Evolutionary conservation across 1,140 invertebrate species (phyloP), one percentile per base, ranked within the genome.

Genomic region (Rhopalosiphum padi): DNA sequence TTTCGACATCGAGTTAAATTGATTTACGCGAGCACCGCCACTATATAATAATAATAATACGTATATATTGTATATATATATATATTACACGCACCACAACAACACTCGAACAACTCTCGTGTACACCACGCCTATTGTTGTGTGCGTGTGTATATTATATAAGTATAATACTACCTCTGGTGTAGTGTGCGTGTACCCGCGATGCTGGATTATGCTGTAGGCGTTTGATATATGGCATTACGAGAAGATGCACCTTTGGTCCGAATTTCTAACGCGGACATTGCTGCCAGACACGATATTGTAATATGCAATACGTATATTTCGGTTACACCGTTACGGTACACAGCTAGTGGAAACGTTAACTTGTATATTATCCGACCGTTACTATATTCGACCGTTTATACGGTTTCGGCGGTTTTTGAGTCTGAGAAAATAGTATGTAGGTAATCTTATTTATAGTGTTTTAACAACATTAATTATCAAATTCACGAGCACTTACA

Each of bases 1-100:
- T 77, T 91, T 91, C 43, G 90, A 91, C 53, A 91, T 91, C 60
- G 90, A 60, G 53, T 68, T 68, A 91, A 91, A 91, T 77, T 91
- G 90, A 91, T 77, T 91, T 91, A 89, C 88, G 88, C 35, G 35
- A 55, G 48, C 48, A 2, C 21, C 1, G n/a, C 88, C 0, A 35
- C 21, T 89, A 53, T 87, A 87, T 21, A 46, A 85, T 85, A 37
- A 41, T 41, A 85, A 41, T 41, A 41, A 41, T 41, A 41, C 1
- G 2, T 41, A 41, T 41, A 41, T 41, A 41, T 41, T 41, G 41
- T 25, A 43, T 30, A 83, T 83, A 83, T 85, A 25, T 37, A 25
- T 25, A 41, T 85, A 85, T 85, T 68, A n/a, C 60, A 85, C 37
- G 37, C 9, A 43, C 23, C 22, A 77, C 60, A 77, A 77, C n/a